Conservation (phyloP, 2,113 vertebrate genomes). For the Forbesichthys papilliferus region DNA sequence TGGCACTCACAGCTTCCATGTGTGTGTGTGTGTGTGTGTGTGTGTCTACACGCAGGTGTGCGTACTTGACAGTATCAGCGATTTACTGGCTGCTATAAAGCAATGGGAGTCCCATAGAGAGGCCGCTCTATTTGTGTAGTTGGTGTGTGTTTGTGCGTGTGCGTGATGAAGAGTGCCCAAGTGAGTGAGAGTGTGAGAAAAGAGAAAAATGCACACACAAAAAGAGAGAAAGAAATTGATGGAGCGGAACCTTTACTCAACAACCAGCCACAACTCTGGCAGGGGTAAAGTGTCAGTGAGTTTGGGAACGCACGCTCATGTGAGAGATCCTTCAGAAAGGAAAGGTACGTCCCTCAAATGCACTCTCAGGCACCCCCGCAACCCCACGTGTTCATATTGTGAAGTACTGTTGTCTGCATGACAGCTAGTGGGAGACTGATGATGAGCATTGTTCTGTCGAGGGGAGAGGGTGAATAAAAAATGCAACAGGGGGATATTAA, state of each 20-base stretch:
- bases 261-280: slow-evolving; percentile 33
- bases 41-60: background rate
- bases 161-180: background rate
- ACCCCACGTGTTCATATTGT: too few species aligned
- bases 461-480: slow-evolving; percentile 28
- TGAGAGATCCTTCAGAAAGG: too few species aligned
- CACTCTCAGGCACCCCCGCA: too few species aligned
- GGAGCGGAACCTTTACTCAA: slow-evolving; percentile 25
- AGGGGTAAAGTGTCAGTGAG: slow-evolving; percentile 25
- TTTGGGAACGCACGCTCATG: too few species aligned
- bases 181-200: background rate
- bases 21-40: too few species aligned
- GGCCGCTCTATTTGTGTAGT: slow-evolving; percentile 5
- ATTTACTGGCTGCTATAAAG: slow-evolving; percentile 15
- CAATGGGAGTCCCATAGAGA: background rate
- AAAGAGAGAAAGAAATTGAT: slow-evolving; percentile 32
- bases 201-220: background rate
- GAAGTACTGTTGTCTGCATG: too few species aligned
- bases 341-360: too few species aligned
- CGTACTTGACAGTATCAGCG: slow-evolving; percentile 10
- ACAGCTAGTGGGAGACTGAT: too few species aligned
- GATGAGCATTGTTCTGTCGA: too few species aligned
- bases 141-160: background rate
- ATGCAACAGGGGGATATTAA: slow-evolving; percentile 16
- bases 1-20: too few species aligned